phyloP scores from a whole-genome alignment of 2,113 vertebrate species.

The Neopipo cinnamomea region DNA sequence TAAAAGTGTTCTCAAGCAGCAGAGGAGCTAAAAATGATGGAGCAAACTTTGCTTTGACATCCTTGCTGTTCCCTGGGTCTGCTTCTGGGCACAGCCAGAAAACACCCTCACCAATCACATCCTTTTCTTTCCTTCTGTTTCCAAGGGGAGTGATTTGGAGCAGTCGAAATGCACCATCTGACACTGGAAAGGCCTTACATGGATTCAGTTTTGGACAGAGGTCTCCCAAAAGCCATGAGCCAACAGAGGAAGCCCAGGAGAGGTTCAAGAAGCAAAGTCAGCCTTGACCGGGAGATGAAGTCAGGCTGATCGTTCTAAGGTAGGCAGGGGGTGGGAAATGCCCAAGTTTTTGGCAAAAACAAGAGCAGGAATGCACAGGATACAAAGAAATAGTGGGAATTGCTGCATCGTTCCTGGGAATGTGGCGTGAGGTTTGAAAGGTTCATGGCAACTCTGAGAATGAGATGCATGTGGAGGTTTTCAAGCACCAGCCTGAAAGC shows the following conservation, averaged over 20 bases:
- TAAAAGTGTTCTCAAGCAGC: background rate
- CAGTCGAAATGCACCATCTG: background rate
- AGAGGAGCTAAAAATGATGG: background rate
- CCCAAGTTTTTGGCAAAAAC: background rate
- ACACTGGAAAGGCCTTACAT: background rate
- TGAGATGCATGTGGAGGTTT: background rate
- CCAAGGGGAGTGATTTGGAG: background rate
- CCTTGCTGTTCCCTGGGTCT: background rate
- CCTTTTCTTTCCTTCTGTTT: background rate
- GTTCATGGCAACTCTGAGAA: background rate
- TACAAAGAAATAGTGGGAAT: background rate
- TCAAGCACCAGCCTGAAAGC: background rate
- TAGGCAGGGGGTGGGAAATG: background rate
- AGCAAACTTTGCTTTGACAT: background rate
- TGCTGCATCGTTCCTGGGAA: background rate
- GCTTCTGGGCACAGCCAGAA: background rate
- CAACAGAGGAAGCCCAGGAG: background rate
- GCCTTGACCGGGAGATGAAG: background rate
- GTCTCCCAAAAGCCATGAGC: background rate
- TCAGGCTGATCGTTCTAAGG: background rate
- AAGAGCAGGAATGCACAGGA: background rate
- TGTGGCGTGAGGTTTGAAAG: background rate
- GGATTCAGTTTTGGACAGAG: background rate
- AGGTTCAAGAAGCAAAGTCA: background rate
- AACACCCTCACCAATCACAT: background rate